Percentiles rank a stretch among this genome's conserved stretches.
phyloP scores from a whole-genome alignment of 2,888 invertebrate species.

The Hoplodrina blanda region DNA sequence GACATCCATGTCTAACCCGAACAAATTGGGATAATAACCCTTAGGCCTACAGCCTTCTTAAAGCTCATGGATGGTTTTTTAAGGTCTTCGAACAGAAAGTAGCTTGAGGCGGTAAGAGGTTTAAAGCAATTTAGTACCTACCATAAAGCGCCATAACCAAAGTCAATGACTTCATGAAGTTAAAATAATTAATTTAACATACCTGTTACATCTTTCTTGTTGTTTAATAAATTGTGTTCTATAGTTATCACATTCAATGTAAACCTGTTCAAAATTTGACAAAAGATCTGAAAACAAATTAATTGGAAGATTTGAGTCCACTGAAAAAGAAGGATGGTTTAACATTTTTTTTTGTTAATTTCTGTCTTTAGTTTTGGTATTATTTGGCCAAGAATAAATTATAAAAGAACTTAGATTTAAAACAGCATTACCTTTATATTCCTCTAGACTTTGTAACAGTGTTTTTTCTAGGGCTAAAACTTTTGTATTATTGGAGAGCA shows the following conservation, averaged over 20 bases:
- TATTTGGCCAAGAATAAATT: neutral
- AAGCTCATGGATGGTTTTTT: too few species aligned
- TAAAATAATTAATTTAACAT: slow-evolving; percentile 14
- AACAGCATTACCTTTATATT: slow-evolving; percentile 74
- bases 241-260: slow-evolving; percentile 71
- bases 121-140: too few species aligned
- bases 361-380: neutral
- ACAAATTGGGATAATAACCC: too few species aligned
- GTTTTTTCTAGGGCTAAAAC: slow-evolving; percentile 74
- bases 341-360: too few species aligned
- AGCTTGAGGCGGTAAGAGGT: too few species aligned
- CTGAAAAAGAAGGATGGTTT: neutral
- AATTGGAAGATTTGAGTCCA: neutral
- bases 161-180: neutral
- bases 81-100: too few species aligned
- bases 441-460: slow-evolving; percentile 72
- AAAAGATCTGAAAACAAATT: slow-evolving; percentile 77
- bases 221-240: slow-evolving; percentile 70
- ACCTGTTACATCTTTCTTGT: slow-evolving; percentile 80
- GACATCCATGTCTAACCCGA: too few species aligned
- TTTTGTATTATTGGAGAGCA: slow-evolving; percentile 69
- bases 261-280: slow-evolving; percentile 73
- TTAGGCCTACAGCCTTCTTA: too few species aligned
- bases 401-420: neutral
- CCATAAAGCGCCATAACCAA: too few species aligned